phyloP scores from a whole-genome alignment of 2,797 vertebrate genomes.

The Anabacerthia variegaticeps region DNA sequence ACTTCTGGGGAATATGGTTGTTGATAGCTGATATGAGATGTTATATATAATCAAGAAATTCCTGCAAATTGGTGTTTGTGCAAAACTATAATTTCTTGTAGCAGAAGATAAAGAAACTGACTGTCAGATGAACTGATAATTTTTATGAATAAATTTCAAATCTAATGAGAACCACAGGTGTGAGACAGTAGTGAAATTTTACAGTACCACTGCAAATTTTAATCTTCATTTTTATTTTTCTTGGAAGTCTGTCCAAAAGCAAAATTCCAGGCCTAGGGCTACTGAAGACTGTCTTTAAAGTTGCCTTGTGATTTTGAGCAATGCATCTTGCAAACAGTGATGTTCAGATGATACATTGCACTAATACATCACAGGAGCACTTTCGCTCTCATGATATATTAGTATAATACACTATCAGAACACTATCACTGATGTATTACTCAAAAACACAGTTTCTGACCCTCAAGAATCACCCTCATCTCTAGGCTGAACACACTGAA shows the following conservation, averaged over 20 bases:
- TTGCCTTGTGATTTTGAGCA: slow-evolving; percentile 66
- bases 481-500: background rate
- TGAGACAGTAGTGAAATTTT: background rate
- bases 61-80: background rate
- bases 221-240: slow-evolving; percentile 28
- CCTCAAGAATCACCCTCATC: slow-evolving; percentile 28
- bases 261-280: slow-evolving; percentile 47
- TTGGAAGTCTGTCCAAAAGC: slow-evolving; percentile 46
- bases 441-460: slow-evolving; percentile 64
- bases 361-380: slow-evolving; percentile 70
- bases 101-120: background rate
- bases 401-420: slow-evolving; percentile 66
- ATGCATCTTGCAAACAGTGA: slow-evolving; percentile 63
- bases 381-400: slow-evolving; percentile 63
- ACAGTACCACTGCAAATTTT: background rate
- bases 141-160: background rate
- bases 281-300: slow-evolving; percentile 62
- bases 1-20: background rate
- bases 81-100: background rate
- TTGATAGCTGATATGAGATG: background rate
- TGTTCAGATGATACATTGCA: slow-evolving; percentile 65
- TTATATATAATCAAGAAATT: background rate
- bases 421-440: slow-evolving; percentile 73
- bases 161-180: background rate
- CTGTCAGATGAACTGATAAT: background rate